Percentiles rank a stretch among this genome's conserved stretches.
phyloP scores from a whole-genome alignment of 2,797 vertebrate genomes.

The Allobates femoralis region DNA sequence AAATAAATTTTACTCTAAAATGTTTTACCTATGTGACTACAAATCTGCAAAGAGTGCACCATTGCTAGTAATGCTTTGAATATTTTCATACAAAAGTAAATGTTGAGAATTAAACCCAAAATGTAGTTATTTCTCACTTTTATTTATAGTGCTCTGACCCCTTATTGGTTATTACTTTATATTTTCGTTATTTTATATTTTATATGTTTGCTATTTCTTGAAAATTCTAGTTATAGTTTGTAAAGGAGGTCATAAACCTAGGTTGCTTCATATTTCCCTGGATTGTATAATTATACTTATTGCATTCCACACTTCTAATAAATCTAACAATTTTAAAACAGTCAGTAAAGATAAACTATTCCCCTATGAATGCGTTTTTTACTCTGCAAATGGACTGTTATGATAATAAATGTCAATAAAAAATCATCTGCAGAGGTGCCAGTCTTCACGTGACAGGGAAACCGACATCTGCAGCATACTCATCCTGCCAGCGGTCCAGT shows the following conservation, averaged over 20 bases:
- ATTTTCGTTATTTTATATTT: background rate
- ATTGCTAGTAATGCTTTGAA: background rate
- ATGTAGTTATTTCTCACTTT: background rate
- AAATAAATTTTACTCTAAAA: too few species aligned
- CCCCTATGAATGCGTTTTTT: constrained; percentile 13
- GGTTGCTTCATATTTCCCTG: background rate
- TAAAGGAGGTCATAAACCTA: background rate
- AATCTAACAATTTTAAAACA: background rate
- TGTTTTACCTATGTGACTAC: too few species aligned
- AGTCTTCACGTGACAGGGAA: too few species aligned
- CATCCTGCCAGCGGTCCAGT: too few species aligned
- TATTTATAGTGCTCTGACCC: background rate
- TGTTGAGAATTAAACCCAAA: background rate
- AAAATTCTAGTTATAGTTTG: background rate
- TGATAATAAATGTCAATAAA: constrained; percentile 31
- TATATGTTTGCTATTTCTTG: background rate
- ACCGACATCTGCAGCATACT: too few species aligned
- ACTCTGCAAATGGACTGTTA: constrained; percentile 5
- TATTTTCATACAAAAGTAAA: background rate
- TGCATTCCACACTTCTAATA: background rate
- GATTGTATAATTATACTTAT: background rate
- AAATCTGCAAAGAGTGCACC: background rate
- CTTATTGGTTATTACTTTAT: background rate
- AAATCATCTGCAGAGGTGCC: constrained; percentile 34
- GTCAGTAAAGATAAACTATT: constrained; percentile 12